phyloP scores from a whole-genome alignment of 2,113 vertebrate species.

The Nyctibius bracteatus region DNA sequence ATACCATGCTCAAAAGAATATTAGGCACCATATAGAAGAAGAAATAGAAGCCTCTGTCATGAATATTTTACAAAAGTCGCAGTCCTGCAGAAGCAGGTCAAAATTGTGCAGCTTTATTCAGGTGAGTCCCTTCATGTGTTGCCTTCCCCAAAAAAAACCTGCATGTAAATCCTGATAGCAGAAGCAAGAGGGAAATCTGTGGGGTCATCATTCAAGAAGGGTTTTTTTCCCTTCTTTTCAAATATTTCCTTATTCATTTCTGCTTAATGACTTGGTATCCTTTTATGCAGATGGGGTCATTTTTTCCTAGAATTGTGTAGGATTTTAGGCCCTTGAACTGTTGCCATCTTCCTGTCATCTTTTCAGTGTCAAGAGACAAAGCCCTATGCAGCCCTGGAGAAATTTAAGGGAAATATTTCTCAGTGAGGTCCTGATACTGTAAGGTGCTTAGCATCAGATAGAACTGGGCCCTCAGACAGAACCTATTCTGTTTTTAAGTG shows the following conservation, averaged over 20 bases:
- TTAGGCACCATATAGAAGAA: neutral
- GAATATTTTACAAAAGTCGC: neutral
- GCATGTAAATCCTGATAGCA: neutral
- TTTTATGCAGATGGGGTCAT: neutral
- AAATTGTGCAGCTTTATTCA: neutral
- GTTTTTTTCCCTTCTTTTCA: neutral
- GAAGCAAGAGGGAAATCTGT: neutral
- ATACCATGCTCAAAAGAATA: neutral
- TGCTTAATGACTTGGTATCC: neutral
- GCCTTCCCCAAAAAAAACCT: neutral
- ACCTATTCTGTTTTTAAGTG: constrained; percentile 53
- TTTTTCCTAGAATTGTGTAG: neutral
- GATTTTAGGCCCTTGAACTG: neutral
- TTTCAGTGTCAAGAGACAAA: constrained; percentile 41
- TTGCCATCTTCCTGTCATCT: constrained; percentile 37
- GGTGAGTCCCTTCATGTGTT: neutral
- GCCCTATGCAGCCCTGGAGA: neutral
- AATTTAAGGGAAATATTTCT: constrained; percentile 29
- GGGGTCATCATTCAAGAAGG: neutral
- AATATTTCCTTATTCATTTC: neutral
- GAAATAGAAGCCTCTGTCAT: neutral
- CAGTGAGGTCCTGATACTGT: neutral
- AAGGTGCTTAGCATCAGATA: constrained; percentile 61
- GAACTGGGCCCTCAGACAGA: constrained; percentile 32
- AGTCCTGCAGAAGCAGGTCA: neutral